Percentiles rank a stretch among this genome's conserved stretches.
These are phyloP conservation scores for Elephas maximus DNA, from an alignment of 2,113 vertebrate species.

Conservation along the genomic window DNA sequence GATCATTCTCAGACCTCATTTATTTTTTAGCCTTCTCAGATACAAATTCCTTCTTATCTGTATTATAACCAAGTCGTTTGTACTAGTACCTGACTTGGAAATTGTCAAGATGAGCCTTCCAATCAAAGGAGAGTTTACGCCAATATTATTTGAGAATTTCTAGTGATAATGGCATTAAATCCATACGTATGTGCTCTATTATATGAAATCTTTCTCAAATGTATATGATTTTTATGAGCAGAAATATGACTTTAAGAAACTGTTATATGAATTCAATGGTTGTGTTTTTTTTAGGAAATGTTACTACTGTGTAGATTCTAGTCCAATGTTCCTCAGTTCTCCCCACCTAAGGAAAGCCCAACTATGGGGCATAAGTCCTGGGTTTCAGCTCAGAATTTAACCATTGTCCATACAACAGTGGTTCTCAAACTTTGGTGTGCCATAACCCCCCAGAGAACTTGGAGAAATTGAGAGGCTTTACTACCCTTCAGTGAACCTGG, in stretches of 20 bases:
- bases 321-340: neutral
- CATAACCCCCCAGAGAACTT: neutral
- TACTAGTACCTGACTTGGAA: neutral
- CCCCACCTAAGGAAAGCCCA: neutral
- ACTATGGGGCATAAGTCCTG: neutral
- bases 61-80: neutral
- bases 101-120: neutral
- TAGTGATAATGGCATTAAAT: neutral
- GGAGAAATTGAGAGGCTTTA: neutral
- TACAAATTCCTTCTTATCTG: neutral
- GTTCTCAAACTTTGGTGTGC: no score
- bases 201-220: neutral
- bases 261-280: neutral
- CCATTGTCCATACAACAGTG: neutral
- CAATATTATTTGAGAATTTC: neutral
- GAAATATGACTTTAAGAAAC: neutral
- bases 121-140: neutral
- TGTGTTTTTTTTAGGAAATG: neutral
- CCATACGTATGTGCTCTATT: neutral
- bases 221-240: neutral
- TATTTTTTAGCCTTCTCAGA: neutral
- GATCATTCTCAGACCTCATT: neutral
- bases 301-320: neutral
- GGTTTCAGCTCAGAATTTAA: neutral
- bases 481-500: no score